Conservation (phyloP, 2,888 invertebrate species). For the Epistrophe eligans region DNA sequence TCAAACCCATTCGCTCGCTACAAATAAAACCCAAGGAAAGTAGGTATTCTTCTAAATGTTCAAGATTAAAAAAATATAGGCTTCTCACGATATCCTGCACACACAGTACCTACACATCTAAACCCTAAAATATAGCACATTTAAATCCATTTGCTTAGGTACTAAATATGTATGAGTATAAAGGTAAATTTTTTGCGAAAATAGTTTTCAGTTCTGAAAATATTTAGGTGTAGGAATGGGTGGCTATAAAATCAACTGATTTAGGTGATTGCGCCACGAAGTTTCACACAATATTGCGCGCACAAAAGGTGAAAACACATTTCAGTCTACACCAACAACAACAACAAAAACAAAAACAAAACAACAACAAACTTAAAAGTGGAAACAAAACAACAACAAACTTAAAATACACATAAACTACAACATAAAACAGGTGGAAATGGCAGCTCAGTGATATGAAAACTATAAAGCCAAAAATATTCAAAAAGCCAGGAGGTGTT, state of each 20-base stretch:
- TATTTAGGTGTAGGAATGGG: neutral
- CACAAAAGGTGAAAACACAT: slow-evolving; percentile 31
- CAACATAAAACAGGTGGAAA: slow-evolving; percentile 21
- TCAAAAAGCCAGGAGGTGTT: slow-evolving; percentile 10
- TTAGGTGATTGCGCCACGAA: slow-evolving; percentile 24
- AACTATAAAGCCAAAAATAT: slow-evolving; percentile 10
- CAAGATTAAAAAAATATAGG: no score
- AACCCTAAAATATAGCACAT: neutral
- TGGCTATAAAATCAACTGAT: slow-evolving; percentile 34
- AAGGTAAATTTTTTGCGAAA: slow-evolving; percentile 4
- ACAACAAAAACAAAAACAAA: slow-evolving; percentile 1
- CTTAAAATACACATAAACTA: slow-evolving; percentile 9
- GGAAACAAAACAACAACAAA: neutral
- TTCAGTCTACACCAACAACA: neutral
- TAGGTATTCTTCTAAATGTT: no score
- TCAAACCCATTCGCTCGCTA: no score
- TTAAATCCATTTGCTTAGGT: neutral
- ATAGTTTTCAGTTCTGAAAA: slow-evolving; percentile 5
- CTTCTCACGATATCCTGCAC: no score
- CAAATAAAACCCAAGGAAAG: no score
- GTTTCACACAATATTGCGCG: slow-evolving; percentile 34
- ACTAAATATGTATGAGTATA: no score
- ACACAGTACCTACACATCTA: neutral
- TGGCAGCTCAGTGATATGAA: slow-evolving; percentile 13
- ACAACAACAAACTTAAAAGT: neutral